Percentiles rank a stretch among this genome's conserved stretches.
phyloP scores from a whole-genome alignment of 1,140 invertebrate species.

The Brevipalpus yothersi region DNA sequence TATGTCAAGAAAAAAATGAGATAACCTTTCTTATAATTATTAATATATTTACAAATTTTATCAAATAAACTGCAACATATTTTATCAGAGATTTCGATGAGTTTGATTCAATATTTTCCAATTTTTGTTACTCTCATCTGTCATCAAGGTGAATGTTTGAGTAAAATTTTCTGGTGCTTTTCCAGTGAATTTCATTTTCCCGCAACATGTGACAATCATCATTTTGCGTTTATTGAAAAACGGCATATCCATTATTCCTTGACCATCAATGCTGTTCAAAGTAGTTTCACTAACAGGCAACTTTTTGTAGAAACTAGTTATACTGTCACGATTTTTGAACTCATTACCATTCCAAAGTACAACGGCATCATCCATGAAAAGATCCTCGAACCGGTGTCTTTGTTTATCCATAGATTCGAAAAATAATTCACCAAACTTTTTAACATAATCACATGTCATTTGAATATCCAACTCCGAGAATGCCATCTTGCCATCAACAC shows the following conservation, averaged over 20 bases:
- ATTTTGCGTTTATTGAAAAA: conserved; percentile 10
- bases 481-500: too few species aligned
- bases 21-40: too few species aligned
- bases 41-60: too few species aligned
- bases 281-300: conserved; percentile 17
- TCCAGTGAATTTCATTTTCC: conserved; percentile 9
- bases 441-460: neutral
- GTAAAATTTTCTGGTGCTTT: neutral
- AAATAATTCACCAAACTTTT: conserved; percentile 12
- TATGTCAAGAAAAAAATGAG: conserved; percentile 14
- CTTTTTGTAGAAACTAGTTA: conserved; percentile 18
- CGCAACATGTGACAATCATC: conserved; percentile 11
- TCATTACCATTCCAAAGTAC: conserved; percentile 21
- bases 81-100: neutral
- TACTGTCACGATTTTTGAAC: conserved; percentile 15
- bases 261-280: conserved; percentile 19
- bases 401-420: conserved; percentile 13
- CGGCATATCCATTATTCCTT: conserved; percentile 15
- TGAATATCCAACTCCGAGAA: too few species aligned
- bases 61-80: neutral
- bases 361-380: conserved; percentile 19
- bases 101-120: neutral
- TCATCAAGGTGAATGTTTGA: neutral
- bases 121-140: neutral
- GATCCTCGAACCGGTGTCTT: conserved; percentile 4